These are phyloP conservation scores for Falco biarmicus DNA, from an alignment of 2,797 vertebrate species.

Conservation along the genomic window DNA sequence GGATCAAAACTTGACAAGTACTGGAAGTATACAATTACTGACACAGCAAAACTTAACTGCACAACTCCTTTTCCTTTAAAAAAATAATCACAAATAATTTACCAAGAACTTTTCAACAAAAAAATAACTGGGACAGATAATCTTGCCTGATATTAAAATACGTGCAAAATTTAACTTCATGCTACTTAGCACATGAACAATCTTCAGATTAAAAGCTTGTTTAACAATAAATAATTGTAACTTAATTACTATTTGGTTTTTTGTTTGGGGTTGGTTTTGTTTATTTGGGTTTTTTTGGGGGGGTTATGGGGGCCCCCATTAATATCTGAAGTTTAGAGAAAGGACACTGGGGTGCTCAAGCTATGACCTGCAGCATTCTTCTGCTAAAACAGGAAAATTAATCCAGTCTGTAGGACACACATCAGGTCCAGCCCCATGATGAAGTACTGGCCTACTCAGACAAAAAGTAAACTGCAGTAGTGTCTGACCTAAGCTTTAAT, in stretches of 20 bases:
- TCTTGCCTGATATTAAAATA: neutral
- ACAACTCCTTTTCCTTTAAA: neutral
- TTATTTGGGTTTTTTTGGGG: too few relatives aligned
- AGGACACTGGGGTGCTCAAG: neutral
- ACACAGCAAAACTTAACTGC: neutral
- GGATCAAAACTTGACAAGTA: neutral
- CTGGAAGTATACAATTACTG: neutral
- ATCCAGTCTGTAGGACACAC: neutral
- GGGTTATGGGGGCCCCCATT: neutral
- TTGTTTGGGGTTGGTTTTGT: neutral
- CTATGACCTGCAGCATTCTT: neutral
- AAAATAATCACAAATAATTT: neutral
- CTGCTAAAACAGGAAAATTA: neutral
- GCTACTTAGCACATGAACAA: neutral
- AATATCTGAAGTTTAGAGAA: neutral
- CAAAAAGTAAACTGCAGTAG: neutral
- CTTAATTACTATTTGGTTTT: neutral
- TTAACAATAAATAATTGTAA: neutral
- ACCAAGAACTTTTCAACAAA: neutral
- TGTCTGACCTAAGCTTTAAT: neutral
- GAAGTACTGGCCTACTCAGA: neutral
- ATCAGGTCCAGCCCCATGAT: neutral
- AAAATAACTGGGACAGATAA: neutral
- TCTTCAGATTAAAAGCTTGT: neutral
- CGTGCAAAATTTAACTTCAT: neutral